Base-by-base conservation (phyloP, 2,888 invertebrate species). In the Eupithecia exiguata region DNA sequence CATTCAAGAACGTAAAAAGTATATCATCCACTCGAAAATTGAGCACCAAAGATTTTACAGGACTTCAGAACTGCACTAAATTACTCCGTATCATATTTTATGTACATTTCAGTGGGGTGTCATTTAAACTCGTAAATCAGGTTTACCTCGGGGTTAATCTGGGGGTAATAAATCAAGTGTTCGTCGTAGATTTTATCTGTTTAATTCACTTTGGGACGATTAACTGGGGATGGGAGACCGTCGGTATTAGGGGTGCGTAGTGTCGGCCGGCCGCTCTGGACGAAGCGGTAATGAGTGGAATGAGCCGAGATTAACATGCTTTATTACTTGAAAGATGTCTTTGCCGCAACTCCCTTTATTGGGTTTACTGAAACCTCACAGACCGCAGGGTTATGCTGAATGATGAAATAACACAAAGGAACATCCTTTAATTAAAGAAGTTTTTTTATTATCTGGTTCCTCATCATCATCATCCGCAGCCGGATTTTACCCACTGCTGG, bases 141-240 rank as follows among this genome's bases (percentile, higher is more conserved):
- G 79, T 78, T 79, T 79, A 80, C 80, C 78, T 77, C 75, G 75
- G 78, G 80, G 80, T 83, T 83, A 82, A 83, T 82, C 83, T 81
- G 77, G 69, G 71, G 75, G 78, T 80, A 75, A 85, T 86, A 86
- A 85, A 86, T 86, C 84, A 81, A 75, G 76, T 78, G 76, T 83
- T 78, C 80, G 75, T 81, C 82, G 80, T 74, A 82, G 87, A 87
- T 86, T 81, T 82, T 87, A 87, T 86, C 87, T 83, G 79, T 84
- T 84, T 82, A 85, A 86, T 87, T 85, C 85, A 86, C 85, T 86
- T 86, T 82, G 73, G 77, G 77, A 74, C 82, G 84, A 86, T 86
- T 86, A 85, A 83, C 79, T 80, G 71, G 70, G 58, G 74, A 71
- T 77, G 71, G 53, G 80, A 74, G 70, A 72, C 72, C 72, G 70